phyloP scores from a whole-genome alignment of 1,140 invertebrate species.

The Druon quercuslanigerum region DNA sequence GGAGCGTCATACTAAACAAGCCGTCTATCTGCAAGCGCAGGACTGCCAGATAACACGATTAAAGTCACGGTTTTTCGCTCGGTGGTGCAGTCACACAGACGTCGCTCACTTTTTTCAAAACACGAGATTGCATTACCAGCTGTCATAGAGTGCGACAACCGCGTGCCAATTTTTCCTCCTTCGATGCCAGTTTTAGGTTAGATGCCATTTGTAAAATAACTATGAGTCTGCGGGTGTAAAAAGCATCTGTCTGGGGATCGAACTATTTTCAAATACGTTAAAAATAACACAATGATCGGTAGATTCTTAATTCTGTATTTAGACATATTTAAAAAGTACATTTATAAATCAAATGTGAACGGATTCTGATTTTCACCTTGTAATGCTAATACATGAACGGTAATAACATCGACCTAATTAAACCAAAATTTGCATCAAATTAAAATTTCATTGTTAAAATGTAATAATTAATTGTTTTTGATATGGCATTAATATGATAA shows the following conservation, averaged over 20 bases:
- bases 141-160: constrained; percentile 41
- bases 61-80: constrained; percentile 40
- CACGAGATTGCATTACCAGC: constrained; percentile 48
- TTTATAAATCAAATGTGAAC: too few species aligned
- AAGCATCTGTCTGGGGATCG: not conserved
- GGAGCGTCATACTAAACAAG: constrained; percentile 24
- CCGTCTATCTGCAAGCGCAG: constrained; percentile 25
- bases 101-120: constrained; percentile 43
- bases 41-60: constrained; percentile 41
- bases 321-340: too few species aligned
- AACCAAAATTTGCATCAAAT: too few species aligned
- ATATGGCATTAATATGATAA: too few species aligned
- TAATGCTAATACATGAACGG: too few species aligned
- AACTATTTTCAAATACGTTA: constrained; percentile 1
- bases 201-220: constrained; percentile 34
- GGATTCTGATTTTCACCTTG: too few species aligned
- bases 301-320: too few species aligned
- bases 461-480: too few species aligned
- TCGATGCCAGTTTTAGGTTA: constrained; percentile 36
- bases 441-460: too few species aligned
- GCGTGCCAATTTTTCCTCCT: constrained; percentile 35
- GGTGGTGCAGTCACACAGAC: constrained; percentile 40
- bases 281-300: not conserved
- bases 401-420: too few species aligned
- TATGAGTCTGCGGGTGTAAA: not conserved